These are phyloP conservation scores for Paralichthys olivaceus DNA, from an alignment of 2,113 vertebrate genomes.

Conservation along the genomic window DNA sequence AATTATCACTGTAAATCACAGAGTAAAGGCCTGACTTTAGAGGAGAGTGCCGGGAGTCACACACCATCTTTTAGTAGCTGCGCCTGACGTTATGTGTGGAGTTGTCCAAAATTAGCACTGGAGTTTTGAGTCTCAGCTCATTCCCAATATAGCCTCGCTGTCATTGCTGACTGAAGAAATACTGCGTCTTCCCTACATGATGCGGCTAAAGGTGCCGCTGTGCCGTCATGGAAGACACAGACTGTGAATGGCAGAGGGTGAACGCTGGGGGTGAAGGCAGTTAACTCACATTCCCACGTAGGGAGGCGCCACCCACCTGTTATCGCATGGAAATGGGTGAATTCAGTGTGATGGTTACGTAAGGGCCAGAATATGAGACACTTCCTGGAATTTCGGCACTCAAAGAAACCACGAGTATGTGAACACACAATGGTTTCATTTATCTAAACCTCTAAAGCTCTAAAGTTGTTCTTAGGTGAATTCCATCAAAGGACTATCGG, in stretches of 20 bases:
- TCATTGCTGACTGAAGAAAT: constrained; percentile 81
- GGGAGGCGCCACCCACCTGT: constrained; percentile 3
- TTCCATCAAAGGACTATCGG: too few species aligned
- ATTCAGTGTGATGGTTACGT: neutral
- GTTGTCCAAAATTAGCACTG: constrained; percentile 79
- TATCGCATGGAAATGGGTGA: constrained; percentile 14
- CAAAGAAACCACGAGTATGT: neutral
- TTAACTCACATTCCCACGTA: neutral
- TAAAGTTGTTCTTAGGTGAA: too few species aligned
- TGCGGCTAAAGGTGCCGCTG: constrained; percentile 50
- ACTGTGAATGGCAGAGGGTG: constrained; percentile 39
- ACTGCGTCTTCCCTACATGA: constrained; percentile 61
- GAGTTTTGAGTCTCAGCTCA: constrained; percentile 66
- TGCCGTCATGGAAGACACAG: constrained; percentile 43
- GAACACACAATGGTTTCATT: too few species aligned
- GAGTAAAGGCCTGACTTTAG: constrained; percentile 5
- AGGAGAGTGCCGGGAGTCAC: constrained; percentile 8
- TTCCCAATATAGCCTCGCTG: constrained; percentile 78
- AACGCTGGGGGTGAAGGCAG: constrained; percentile 12
- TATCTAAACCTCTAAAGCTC: too few species aligned
- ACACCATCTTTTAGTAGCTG: constrained; percentile 47
- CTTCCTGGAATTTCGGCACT: constrained; percentile 31
- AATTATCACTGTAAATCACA: constrained; percentile 23
- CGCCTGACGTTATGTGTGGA: constrained; percentile 58
- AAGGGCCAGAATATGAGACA: constrained; percentile 1